phyloP scores from a whole-genome alignment of 2,113 vertebrate genomes.

The Paracanthobrama guichenoti region DNA sequence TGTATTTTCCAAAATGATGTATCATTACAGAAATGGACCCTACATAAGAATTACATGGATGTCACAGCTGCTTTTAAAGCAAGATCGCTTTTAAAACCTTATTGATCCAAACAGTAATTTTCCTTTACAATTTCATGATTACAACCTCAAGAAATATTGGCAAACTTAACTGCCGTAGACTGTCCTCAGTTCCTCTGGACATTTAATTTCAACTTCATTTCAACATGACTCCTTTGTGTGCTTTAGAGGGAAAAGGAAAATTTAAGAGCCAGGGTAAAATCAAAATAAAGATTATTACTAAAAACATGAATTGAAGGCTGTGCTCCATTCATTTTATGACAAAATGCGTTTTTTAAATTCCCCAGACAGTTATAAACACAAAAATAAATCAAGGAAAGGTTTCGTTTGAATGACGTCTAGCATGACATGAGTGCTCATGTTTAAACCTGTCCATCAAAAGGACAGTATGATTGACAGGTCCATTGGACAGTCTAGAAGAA shows the following conservation, averaged over 20 bases:
- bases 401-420: background rate
- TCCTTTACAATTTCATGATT: background rate
- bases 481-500: background rate
- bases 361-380: background rate
- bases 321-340: background rate
- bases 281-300: background rate
- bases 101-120: background rate
- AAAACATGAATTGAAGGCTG: background rate
- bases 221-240: background rate
- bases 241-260: background rate
- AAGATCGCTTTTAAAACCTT: background rate
- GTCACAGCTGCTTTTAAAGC: background rate
- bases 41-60: background rate
- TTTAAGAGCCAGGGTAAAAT: background rate
- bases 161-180: background rate
- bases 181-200: background rate
- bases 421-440: background rate
- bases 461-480: conserved; percentile 8
- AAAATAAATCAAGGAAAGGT: background rate
- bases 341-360: background rate
- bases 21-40: conserved; percentile 4
- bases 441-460: background rate
- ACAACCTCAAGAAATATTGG: background rate
- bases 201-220: conserved; percentile 10
- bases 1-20: background rate